Conservation (phyloP, 2,888 invertebrate species). For the Drosophila pseudotakahashii region DNA sequence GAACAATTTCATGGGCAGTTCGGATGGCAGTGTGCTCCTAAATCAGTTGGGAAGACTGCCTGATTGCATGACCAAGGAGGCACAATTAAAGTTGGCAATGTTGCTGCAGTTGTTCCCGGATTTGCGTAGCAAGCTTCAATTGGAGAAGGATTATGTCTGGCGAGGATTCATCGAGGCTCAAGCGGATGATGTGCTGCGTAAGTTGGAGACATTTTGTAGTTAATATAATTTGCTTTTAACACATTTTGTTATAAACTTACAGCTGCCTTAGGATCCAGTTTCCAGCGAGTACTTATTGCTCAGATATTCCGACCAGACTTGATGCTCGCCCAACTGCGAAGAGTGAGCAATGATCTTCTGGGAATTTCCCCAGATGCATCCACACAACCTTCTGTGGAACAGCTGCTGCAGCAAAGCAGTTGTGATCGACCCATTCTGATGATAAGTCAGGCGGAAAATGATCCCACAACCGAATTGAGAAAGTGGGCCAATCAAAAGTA, state of each 20-base stretch:
- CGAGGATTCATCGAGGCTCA: conserved; percentile 76
- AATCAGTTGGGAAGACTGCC: conserved; percentile 56
- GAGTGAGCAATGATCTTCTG: conserved; percentile 85
- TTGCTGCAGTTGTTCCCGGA: conserved; percentile 77
- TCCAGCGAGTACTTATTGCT: conserved; percentile 92
- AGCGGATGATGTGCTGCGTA: conserved; percentile 85
- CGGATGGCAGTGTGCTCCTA: conserved; percentile 62
- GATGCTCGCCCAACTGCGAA: conserved; percentile 90
- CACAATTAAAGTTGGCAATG: conserved; percentile 76
- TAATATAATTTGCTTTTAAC: not conserved
- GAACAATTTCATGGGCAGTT: conserved; percentile 82
- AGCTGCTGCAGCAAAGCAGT: conserved; percentile 81
- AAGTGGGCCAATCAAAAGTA: conserved; percentile 85
- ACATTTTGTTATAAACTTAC: conserved; percentile 1
- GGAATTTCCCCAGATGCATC: conserved; percentile 85
- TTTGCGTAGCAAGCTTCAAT: conserved; percentile 72
- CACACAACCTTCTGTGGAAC: conserved; percentile 81
- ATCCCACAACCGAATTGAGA: conserved; percentile 92
- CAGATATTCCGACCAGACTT: conserved; percentile 94
- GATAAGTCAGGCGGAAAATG: conserved; percentile 94
- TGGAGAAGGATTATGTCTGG: conserved; percentile 82
- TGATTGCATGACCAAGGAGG: conserved; percentile 81
- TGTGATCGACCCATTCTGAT: conserved; percentile 90
- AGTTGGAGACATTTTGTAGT: conserved; percentile 82
- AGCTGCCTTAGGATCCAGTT: conserved; percentile 84